phyloP scores from a whole-genome alignment of 2,797 vertebrate genomes.

The Lindbergichthys nudifrons region DNA sequence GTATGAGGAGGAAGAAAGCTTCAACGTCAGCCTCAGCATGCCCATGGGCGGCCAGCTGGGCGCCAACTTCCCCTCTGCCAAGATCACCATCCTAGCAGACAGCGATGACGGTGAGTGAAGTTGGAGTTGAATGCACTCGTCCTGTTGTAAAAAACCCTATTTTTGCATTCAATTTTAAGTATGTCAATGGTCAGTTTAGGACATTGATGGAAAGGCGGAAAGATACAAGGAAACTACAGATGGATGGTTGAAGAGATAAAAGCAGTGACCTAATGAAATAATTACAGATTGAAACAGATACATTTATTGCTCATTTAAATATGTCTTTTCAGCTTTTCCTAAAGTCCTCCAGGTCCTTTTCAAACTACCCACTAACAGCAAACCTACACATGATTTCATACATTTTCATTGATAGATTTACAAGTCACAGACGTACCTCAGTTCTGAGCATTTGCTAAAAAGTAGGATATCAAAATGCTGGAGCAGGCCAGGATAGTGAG shows the following conservation, averaged over 20 bases:
- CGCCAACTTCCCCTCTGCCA: constrained; percentile 82
- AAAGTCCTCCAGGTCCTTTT: not conserved
- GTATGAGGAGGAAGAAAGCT: constrained; percentile 91
- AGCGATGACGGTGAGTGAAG: constrained; percentile 87
- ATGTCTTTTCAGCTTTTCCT: not conserved
- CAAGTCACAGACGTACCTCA: not conserved
- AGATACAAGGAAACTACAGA: not conserved
- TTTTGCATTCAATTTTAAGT: not conserved
- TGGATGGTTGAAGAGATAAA: not conserved
- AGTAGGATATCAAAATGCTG: not conserved
- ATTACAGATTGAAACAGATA: not conserved
- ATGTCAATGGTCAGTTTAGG: not conserved
- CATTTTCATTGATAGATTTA: not conserved
- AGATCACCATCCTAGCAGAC: constrained; percentile 87
- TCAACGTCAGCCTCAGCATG: constrained; percentile 89
- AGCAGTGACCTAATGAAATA: not conserved
- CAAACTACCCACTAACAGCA: not conserved
- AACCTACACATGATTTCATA: not conserved
- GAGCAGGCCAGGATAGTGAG: not conserved
- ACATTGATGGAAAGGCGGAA: too few relatives aligned
- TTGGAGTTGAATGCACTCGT: not conserved
- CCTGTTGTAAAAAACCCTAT: not conserved
- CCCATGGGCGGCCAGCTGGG: constrained; percentile 88
- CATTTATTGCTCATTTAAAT: not conserved
- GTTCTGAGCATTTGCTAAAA: not conserved